A percentile compares a stretch with the other conserved stretches of the same genome.
Evolutionary conservation across 2,888 invertebrate species (phyloP).

Genomic region (Dynastes tityus): DNA sequence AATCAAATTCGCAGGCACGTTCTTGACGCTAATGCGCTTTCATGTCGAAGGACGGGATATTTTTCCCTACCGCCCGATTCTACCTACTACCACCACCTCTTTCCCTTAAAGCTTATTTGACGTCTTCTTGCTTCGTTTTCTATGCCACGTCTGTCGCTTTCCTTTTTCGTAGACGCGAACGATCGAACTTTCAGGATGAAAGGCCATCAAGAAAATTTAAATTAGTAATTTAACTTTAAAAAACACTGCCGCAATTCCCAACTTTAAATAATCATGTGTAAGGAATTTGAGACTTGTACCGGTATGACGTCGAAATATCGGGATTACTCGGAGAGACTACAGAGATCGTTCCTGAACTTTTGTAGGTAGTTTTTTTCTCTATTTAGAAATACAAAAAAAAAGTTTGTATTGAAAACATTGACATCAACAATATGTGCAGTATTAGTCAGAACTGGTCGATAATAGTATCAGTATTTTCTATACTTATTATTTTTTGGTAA

Average conservation of each 20-base stretch:
- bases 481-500: no score
- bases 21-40: slow-evolving; percentile 41
- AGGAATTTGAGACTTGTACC: slow-evolving; percentile 6
- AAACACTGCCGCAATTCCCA: slow-evolving; percentile 42
- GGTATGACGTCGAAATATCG: background rate
- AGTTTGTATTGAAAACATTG: no score
- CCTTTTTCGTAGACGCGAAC: slow-evolving; percentile 14
- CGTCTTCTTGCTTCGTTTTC: slow-evolving; percentile 23
- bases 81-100: background rate
- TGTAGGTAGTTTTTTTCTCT: slow-evolving; percentile 4
- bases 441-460: no score
- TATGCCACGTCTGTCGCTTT: slow-evolving; percentile 19
- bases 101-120: slow-evolving; percentile 15
- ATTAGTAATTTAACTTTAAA: slow-evolving; percentile 48
- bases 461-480: no score
- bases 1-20: slow-evolving; percentile 42
- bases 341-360: slow-evolving; percentile 8
- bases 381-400: slow-evolving; percentile 2
- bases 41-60: slow-evolving; percentile 34
- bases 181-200: slow-evolving; percentile 27
- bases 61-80: slow-evolving; percentile 23
- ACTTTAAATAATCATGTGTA: slow-evolving; percentile 47
- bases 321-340: background rate
- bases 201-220: slow-evolving; percentile 48
- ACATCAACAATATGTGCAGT: no score